Percentiles rank a stretch among this genome's conserved stretches.
phyloP scores from a whole-genome alignment of 2,888 invertebrate species.

The Cepaea hortensis region DNA sequence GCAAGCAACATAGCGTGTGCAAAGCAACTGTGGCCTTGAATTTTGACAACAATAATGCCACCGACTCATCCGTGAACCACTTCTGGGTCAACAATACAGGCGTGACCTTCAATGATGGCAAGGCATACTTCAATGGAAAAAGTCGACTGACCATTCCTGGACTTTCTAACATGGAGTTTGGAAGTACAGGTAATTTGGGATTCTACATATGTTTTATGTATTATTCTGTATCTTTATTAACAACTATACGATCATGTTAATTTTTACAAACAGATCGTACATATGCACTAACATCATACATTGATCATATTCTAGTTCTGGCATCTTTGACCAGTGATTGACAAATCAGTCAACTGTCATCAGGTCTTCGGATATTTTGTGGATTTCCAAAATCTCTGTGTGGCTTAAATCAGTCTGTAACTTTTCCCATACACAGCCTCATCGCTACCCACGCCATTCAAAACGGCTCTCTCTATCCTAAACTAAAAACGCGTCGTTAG shows the following conservation, averaged over 20 bases:
- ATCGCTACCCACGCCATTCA: too few species aligned
- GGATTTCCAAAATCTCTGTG: too few species aligned
- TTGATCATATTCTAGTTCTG: too few species aligned
- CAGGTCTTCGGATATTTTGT: too few species aligned
- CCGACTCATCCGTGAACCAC: conserved; percentile 56
- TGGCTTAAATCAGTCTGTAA: too few species aligned
- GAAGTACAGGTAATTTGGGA: conserved; percentile 41
- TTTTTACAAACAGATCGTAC: not conserved
- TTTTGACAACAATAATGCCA: conserved; percentile 53
- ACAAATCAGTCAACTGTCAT: too few species aligned
- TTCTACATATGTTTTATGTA: not conserved
- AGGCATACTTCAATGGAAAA: conserved; percentile 61
- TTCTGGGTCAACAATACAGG: conserved; percentile 57
- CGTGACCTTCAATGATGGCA: conserved; percentile 57
- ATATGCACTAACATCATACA: too few species aligned
- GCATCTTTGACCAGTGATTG: too few species aligned
- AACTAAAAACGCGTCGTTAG: too few species aligned
- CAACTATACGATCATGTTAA: not conserved
- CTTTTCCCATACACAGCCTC: too few species aligned
- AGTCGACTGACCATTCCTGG: conserved; percentile 58
- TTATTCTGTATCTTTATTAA: not conserved
- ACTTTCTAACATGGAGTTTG: conserved; percentile 61
- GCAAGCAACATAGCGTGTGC: conserved; percentile 48
- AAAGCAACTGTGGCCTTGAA: conserved; percentile 58
- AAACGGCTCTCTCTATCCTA: too few species aligned